phyloP scores from a whole-genome alignment of 2,888 invertebrate genomes.

The Lasioglossum lativentre region DNA sequence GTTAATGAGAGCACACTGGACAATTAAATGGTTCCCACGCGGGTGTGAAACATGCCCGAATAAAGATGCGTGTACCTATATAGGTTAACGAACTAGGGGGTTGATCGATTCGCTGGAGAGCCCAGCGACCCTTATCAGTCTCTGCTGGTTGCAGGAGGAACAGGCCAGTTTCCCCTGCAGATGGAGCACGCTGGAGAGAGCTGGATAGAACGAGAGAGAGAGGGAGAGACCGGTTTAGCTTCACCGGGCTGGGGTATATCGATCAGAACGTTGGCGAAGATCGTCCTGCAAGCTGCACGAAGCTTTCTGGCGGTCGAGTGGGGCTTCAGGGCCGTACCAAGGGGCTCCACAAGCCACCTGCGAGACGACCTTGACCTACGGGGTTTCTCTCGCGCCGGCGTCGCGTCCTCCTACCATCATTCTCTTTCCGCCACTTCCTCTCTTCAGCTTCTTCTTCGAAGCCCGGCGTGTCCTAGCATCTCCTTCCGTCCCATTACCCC shows the following conservation, averaged over 20 bases:
- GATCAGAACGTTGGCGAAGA: conserved; percentile 59
- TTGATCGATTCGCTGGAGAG: conserved; percentile 23
- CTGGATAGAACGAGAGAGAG: not conserved
- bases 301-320: conserved; percentile 53
- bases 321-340: conserved; percentile 62
- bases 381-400: conserved; percentile 82
- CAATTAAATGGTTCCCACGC: not conserved
- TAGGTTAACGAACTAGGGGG: conserved; percentile 19
- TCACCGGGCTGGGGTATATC: conserved; percentile 58
- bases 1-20: not conserved
- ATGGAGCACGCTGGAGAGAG: not conserved
- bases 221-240: conserved; percentile 29
- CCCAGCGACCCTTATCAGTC: conserved; percentile 33
- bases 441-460: conserved; percentile 62
- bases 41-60: not conserved
- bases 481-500: not conserved
- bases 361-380: conserved; percentile 81
- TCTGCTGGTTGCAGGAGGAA: conserved; percentile 18
- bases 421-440: conserved; percentile 21
- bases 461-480: not conserved
- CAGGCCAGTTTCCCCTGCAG: conserved; percentile 55
- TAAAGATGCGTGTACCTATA: conserved; percentile 12
- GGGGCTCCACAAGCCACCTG: conserved; percentile 46
- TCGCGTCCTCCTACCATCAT: conserved; percentile 70
- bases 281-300: conserved; percentile 53